Evolutionary conservation across 2,113 vertebrate species (phyloP), one percentile per base, ranked within the genome.

Genomic region (Notechis scutatus): DNA sequence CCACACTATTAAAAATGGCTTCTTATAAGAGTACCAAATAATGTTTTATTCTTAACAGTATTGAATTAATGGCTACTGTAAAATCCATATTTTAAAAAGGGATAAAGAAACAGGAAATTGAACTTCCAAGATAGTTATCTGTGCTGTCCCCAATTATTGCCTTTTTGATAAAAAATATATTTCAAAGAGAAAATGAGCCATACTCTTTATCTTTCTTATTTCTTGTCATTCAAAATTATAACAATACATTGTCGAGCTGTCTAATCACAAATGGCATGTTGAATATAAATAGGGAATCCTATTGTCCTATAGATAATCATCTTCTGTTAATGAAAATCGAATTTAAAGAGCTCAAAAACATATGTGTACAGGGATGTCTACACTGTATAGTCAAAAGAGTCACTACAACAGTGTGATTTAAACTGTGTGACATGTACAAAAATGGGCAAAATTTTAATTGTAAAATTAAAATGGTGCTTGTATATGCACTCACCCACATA

Each of bases 61-160:
- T 91, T 95, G 93, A 95, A 95, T 93, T 69, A 92, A 90, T 95
- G 94, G 55, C 93, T 93, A 74, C 89, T 24, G 90, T 55, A 90
- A 94, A 95, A 93, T 59, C 90, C 93, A 39, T 54, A 64, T 47
- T 95, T 96, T 88, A 95, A 93, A 95, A 94, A 93, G 93, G 89
- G 61, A 45, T 88, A 96, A 94, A 93, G 23, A 81, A 47, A 95
- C 94, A 93, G 96, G 96, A 96, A 96, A 96, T 95, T 95, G 91
- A 96, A 91, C 85, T 85, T 92, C 92, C 88, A 92, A 92, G 90
- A 86, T 95, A 92, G 81, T 88, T 94, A 90, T 93, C 87, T 92
- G 54, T 61, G 90, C 92, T 88, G 89, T 69, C 92, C 92, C 90
- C 20, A 47, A 91, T 52, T 90, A 14, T 87, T 2, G 11, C 6